Base-by-base conservation (phyloP, 2,888 invertebrate genomes). In the Lasioglossum calceatum region DNA sequence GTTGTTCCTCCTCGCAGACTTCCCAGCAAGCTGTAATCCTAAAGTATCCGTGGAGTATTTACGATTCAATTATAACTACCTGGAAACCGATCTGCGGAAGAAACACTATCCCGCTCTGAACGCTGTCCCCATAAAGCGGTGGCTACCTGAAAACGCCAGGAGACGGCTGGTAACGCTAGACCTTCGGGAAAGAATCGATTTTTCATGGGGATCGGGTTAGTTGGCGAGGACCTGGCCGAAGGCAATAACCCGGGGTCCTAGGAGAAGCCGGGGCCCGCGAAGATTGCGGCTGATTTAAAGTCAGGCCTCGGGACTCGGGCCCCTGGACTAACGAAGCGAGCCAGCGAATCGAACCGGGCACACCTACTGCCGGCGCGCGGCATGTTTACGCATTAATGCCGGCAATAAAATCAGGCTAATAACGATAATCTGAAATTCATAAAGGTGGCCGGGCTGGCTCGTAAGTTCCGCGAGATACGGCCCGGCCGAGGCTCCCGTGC, bases 351-450 rank as follows among this genome's bases (percentile, higher is more conserved):
- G 76, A 58, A 61, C 76, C 58, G 71, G 83, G 76, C 87, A 86
- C 91, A 73, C 87, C 85, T 84, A 85, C 89, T 82, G 82, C 82
- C 85, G 80, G 36, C 80, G 67, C 61, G 74, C 47, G 79, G 82
- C 86, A 86, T 86, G 83, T 88, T 89, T 88, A 82, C 81, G 81
- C 86, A 81, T 88, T 91, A 88, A 91, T 84, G 89, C 79, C 85
- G 82, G 72, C 87, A 88, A 87, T 92, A 91, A 92, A 92, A 87
- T 90, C 88, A 79, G 71, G 74, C 82, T 92, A 92, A 91, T 92
- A 91, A 91, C 87, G 92, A 91, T 92, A 88, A 92, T 92, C 89
- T 88, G 87, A 88, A 89, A 90, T 90, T 90, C 91, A 89, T 91
- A 89, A 89, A 89, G 88, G 80, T 70, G 80, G 86, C n/a, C 78